Conservation (phyloP, 2,113 vertebrate species). For the Sinocyclocheilus grahami region DNA sequence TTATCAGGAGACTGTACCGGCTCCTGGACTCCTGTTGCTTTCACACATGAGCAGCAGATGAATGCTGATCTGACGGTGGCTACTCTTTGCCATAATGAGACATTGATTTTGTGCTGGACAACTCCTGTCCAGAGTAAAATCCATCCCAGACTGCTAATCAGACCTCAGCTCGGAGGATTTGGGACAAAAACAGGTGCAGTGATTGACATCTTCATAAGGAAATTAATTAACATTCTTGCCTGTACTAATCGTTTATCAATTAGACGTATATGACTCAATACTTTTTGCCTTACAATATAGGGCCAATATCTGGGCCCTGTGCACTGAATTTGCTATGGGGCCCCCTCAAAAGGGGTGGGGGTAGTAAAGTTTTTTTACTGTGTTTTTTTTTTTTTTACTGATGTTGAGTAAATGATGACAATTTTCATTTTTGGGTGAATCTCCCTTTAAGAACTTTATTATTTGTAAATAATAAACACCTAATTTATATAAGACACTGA, state of each 20-base stretch:
- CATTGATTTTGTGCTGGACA: slow-evolving; percentile 25
- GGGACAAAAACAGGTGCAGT: background rate
- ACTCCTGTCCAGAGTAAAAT: background rate
- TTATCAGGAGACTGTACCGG: background rate
- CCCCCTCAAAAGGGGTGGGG: too few relatives aligned
- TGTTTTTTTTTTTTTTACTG: too few relatives aligned
- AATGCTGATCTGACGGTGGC: slow-evolving; percentile 1
- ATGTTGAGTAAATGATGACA: too few relatives aligned
- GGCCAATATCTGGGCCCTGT: too few relatives aligned
- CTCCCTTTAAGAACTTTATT: too few relatives aligned
- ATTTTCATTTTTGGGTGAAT: too few relatives aligned
- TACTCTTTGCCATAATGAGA: slow-evolving; percentile 19
- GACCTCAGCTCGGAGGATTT: background rate
- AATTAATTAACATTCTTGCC: background rate
- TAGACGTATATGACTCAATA: background rate
- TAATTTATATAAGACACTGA: too few relatives aligned
- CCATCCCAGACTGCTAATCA: slow-evolving; percentile 12
- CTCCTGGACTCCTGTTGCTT: background rate
- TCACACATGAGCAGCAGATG: background rate
- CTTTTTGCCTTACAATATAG: too few relatives aligned
- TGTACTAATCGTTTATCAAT: background rate
- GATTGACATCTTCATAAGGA: background rate
- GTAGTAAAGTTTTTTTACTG: too few relatives aligned
- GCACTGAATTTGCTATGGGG: too few relatives aligned
- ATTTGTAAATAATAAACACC: too few relatives aligned